A percentile compares a stretch with the other conserved stretches of the same genome.
Conservation (phyloP, 2,797 vertebrate genomes). For the Molossus alvarezi region DNA sequence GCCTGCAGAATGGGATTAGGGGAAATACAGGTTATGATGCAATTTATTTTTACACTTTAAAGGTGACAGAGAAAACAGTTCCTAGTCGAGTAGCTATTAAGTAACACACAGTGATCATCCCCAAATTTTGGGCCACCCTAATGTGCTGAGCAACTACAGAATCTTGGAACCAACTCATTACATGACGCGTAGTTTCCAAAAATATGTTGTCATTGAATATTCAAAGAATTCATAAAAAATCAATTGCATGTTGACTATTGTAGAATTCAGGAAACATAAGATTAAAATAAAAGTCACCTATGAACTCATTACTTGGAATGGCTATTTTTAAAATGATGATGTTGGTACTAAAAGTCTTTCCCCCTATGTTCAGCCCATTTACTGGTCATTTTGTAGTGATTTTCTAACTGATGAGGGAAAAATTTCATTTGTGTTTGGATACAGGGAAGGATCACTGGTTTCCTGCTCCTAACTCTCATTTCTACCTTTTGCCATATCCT, state of each 20-base stretch:
- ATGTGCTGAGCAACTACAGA: neutral
- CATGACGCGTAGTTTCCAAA: neutral
- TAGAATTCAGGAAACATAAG: constrained; percentile 39
- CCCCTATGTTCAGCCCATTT: neutral
- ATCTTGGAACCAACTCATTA: neutral
- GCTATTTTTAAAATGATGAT: neutral
- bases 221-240: constrained; percentile 30
- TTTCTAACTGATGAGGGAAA: neutral
- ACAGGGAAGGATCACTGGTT: neutral
- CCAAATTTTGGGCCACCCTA: neutral
- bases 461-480: neutral
- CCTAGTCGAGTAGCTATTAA: neutral
- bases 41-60: neutral
- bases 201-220: neutral
- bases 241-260: neutral
- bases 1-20: neutral
- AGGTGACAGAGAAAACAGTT: neutral
- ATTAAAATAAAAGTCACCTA: constrained; percentile 6
- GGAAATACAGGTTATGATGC: neutral
- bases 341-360: neutral
- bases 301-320: neutral
- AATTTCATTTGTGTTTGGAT: neutral
- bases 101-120: neutral
- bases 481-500: neutral
- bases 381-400: neutral